Conservation (phyloP, 1,140 invertebrate genomes). For the Galendromus occidentalis region DNA sequence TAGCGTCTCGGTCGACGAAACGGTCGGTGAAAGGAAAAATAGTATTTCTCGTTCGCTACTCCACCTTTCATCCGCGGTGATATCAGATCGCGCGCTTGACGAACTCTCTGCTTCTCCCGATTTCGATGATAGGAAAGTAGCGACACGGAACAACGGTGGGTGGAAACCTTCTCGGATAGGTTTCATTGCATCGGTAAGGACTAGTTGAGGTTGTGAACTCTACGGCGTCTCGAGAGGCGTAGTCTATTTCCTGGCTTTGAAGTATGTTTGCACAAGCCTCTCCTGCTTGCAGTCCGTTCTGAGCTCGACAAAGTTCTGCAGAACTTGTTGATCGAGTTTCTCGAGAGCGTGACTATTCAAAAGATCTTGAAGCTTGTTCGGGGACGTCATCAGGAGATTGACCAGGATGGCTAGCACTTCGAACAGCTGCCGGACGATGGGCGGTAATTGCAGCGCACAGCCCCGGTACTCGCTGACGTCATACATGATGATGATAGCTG, state of each 20-base stretch:
- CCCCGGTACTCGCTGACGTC: slow-evolving; percentile 86
- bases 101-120: too few species aligned
- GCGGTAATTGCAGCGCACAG: slow-evolving; percentile 50
- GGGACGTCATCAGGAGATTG: slow-evolving; percentile 82
- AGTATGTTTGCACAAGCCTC: slow-evolving; percentile 34
- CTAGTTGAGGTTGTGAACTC: background rate
- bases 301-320: slow-evolving; percentile 79
- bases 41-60: too few species aligned
- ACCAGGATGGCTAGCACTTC: slow-evolving; percentile 85
- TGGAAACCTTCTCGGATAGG: background rate
- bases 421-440: slow-evolving; percentile 63
- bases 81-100: too few species aligned
- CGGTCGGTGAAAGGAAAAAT: too few species aligned
- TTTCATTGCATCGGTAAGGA: background rate
- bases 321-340: slow-evolving; percentile 59
- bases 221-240: background rate
- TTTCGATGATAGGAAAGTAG: background rate
- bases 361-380: slow-evolving; percentile 86
- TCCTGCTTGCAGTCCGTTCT: slow-evolving; percentile 74
- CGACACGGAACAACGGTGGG: background rate
- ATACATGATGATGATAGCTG: slow-evolving; percentile 90
- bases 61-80: too few species aligned
- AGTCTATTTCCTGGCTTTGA: background rate
- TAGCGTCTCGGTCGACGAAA: too few species aligned
- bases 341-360: slow-evolving; percentile 82